Evolutionary conservation across 2,888 invertebrate species (phyloP).

Genomic region (Epistrophella euchroma): DNA sequence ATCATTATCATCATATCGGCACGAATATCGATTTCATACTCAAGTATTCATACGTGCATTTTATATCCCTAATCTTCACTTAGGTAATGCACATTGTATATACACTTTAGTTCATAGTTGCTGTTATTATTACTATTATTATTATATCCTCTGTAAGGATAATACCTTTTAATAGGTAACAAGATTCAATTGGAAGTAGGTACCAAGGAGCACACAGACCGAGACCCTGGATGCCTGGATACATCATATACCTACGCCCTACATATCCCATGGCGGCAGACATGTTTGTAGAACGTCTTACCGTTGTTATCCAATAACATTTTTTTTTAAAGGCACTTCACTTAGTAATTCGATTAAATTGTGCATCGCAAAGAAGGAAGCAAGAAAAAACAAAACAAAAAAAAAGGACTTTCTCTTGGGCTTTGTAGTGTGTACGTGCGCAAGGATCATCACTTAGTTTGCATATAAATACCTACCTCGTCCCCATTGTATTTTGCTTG

Average conservation of each 20-base stretch:
- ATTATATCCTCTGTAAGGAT: conserved; percentile 30
- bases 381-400: neutral
- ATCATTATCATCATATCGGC: conserved; percentile 48
- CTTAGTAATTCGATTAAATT: conserved; percentile 63
- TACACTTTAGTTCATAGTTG: conserved; percentile 59
- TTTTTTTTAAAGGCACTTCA: conserved; percentile 50
- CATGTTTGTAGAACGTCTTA: conserved; percentile 39
- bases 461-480: conserved; percentile 65
- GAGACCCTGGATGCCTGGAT: neutral
- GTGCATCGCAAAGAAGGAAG: conserved; percentile 40
- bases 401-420: conserved; percentile 13
- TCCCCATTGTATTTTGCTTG: conserved; percentile 57
- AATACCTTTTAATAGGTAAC: conserved; percentile 64
- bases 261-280: neutral
- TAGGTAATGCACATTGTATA: conserved; percentile 59
- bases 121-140: conserved; percentile 57
- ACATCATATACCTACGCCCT: neutral
- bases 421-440: conserved; percentile 24
- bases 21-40: conserved; percentile 65
- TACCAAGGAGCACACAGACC: conserved; percentile 23
- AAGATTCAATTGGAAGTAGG: conserved; percentile 63
- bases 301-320: conserved; percentile 43
- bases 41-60: conserved; percentile 74
- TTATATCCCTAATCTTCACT: conserved; percentile 71
- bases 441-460: conserved; percentile 67